Evolutionary conservation across 2,797 vertebrate genomes (phyloP).

Genomic region (Steatocranus sp.): DNA sequence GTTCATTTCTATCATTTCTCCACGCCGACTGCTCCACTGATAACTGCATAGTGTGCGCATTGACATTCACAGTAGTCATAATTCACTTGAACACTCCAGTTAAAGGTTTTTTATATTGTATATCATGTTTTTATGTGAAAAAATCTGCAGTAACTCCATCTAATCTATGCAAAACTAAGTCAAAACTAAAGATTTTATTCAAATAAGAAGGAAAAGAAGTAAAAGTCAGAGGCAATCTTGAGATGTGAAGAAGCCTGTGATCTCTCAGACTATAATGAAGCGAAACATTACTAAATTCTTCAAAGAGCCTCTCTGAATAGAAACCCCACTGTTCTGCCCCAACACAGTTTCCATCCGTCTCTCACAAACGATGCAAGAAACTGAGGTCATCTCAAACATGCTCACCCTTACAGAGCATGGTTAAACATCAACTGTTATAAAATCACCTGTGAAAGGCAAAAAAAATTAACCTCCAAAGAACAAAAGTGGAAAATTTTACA

Average conservation of each 20-base stretch:
- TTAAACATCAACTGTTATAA: conserved; percentile 13
- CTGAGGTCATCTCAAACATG: conserved; percentile 6
- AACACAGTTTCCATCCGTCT: background rate
- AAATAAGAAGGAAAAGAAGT: background rate
- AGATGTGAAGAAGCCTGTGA: conserved; percentile 5
- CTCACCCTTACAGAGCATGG: background rate
- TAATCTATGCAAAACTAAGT: background rate
- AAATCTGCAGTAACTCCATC: background rate
- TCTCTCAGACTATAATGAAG: background rate
- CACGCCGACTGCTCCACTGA: background rate
- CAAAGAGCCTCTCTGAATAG: conserved; percentile 24
- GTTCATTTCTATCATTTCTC: background rate
- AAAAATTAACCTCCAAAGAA: conserved; percentile 8
- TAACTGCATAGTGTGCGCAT: background rate
- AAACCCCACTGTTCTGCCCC: background rate
- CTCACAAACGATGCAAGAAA: background rate
- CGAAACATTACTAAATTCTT: conserved; percentile 20
- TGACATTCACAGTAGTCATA: background rate
- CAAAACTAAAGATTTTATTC: background rate
- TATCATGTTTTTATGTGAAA: background rate
- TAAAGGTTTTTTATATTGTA: background rate
- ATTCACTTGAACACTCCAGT: background rate
- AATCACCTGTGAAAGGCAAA: conserved; percentile 7
- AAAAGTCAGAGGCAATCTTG: background rate
- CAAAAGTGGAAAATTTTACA: background rate